A percentile compares a stretch with the other conserved stretches of the same genome.
phyloP scores from a whole-genome alignment of 1,140 invertebrate genomes.

The Procambarus virginalis region DNA sequence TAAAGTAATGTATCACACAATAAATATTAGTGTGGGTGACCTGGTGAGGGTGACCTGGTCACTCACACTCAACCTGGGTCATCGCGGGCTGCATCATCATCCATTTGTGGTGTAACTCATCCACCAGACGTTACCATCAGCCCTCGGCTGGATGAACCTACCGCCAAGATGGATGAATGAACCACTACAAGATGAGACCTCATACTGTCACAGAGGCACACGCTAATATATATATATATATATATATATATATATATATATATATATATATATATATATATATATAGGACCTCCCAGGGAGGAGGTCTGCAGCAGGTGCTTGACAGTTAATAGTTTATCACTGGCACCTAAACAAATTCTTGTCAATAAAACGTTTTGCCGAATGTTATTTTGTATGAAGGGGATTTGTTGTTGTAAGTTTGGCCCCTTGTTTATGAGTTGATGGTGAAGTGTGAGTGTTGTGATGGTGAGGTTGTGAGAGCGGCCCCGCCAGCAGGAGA shows the following conservation, averaged over 20 bases:
- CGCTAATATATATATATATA: background rate
- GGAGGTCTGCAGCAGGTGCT: no score
- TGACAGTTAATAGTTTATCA: background rate
- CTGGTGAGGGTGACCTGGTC: no score
- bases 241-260: background rate
- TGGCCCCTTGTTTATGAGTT: background rate
- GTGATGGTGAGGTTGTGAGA: background rate
- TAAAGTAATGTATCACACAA: background rate
- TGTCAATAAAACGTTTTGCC: background rate
- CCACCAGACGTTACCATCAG: no score
- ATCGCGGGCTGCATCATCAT: no score
- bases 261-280: conserved; percentile 46
- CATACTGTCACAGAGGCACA: background rate
- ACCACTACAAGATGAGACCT: background rate
- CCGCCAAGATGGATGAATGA: background rate
- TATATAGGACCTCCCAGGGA: no score
- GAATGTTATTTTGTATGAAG: background rate
- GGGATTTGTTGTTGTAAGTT: background rate
- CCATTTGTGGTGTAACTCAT: no score
- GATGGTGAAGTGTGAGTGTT: background rate
- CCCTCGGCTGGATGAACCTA: no score
- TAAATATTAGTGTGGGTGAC: background rate
- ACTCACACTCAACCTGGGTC: no score
- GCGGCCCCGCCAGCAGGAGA: background rate
- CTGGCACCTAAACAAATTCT: background rate